Conservation (phyloP, 1,140 invertebrate genomes). For the Heterodera carotae region DNA sequence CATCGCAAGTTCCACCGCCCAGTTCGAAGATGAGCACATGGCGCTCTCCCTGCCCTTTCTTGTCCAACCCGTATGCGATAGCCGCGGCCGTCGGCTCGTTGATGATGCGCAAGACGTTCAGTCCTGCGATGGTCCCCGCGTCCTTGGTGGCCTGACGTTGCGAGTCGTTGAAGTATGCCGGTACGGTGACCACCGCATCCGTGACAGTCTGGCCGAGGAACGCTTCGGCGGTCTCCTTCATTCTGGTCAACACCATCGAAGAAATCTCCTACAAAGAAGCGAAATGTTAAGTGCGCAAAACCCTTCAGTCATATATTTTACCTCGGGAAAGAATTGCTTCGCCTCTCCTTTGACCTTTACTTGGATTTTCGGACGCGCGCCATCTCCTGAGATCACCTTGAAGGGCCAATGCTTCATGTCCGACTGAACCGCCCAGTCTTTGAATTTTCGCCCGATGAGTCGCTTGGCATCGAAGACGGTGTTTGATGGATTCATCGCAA, state of each 20-base stretch:
- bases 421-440: constrained; percentile 76
- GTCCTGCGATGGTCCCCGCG: no score
- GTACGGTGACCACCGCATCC: no score
- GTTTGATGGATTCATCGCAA: constrained; percentile 21
- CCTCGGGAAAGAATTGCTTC: constrained; percentile 70
- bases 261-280: constrained; percentile 75
- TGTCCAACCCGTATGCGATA: constrained; percentile 82
- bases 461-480: no score
- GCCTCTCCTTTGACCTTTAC: constrained; percentile 69
- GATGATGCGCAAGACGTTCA: no score
- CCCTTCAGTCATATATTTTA: constrained; percentile 71
- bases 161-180: no score
- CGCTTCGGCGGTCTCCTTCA: no score
- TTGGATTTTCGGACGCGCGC: constrained; percentile 66
- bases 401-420: constrained; percentile 74
- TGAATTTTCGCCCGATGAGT: no score
- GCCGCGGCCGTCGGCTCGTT: constrained; percentile 81
- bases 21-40: constrained; percentile 89
- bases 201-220: no score
- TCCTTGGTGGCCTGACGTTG: no score
- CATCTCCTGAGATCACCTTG: no score
- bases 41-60: constrained; percentile 77
- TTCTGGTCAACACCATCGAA: constrained; percentile 65
- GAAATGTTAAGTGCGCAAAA: constrained; percentile 69
- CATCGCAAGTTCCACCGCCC: constrained; percentile 95